Evolutionary conservation across 2,797 vertebrate species (phyloP).

Genomic region (Pelobates cultripes): DNA sequence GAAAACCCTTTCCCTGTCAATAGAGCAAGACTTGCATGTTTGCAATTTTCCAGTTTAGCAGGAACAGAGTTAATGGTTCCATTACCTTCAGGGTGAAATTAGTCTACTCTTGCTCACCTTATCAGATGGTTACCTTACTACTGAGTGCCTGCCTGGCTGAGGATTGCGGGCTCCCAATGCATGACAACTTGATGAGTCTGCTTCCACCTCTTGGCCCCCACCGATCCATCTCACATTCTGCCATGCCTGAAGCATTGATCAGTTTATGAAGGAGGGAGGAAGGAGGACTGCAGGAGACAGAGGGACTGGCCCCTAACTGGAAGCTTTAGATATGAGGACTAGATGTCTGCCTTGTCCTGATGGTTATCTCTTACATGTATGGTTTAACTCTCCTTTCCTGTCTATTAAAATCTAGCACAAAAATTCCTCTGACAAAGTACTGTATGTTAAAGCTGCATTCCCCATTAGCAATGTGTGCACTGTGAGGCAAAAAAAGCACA

Average conservation of each 20-base stretch:
- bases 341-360: conserved; percentile 65
- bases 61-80: conserved; percentile 20
- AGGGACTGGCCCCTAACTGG: conserved; percentile 58
- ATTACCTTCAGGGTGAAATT: conserved; percentile 19
- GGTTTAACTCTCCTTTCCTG: conserved; percentile 46
- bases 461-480: conserved; percentile 1
- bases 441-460: conserved; percentile 8
- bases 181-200: conserved; percentile 48
- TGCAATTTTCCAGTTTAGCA: neutral
- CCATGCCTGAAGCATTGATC: conserved; percentile 55
- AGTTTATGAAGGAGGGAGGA: conserved; percentile 57
- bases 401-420: conserved; percentile 38
- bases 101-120: conserved; percentile 39
- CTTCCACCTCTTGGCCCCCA: neutral
- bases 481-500: too few species aligned
- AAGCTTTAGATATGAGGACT: conserved; percentile 66
- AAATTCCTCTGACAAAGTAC: conserved; percentile 24
- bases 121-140: conserved; percentile 63
- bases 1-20: conserved; percentile 5
- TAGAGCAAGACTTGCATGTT: neutral
- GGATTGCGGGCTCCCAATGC: conserved; percentile 52
- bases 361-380: conserved; percentile 64
- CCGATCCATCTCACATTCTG: neutral
- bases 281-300: conserved; percentile 59
- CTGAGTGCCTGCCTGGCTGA: conserved; percentile 60